Base-by-base conservation (phyloP, 1,140 invertebrate species). In the Cheumatopsyche charites region DNA sequence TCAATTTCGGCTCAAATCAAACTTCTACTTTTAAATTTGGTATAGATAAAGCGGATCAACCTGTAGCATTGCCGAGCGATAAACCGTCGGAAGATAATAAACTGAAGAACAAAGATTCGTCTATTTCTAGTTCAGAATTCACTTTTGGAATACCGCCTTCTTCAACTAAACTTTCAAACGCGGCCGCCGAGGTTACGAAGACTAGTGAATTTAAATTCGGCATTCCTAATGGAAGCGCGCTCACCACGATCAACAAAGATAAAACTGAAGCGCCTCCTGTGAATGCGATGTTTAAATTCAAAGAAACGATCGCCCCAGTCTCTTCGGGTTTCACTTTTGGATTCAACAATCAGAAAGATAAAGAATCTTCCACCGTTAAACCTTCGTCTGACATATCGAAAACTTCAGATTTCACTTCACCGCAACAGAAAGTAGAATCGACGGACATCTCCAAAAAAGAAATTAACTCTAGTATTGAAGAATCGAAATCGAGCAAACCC, bases 21-120 rank as follows among this genome's bases (percentile, higher is more conserved):
- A 25, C 47, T 19, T 49, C 61, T 7, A 43, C 52, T 1, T 75
- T 75, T 47, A 75, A 75, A 55, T 75, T 75, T 41, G 74, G 74
- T 45, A 75, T 75, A 13, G 74, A 75, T 21, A 72, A 75, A 62
- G 74, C 74, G 6, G 72, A 65, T 41, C 9, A 9, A 21, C 25
- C 36, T 11, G 67, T 71, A 13, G 69, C 26, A 19, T 36, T 17
- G 25, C n/a, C 26, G 49, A 36, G n/a, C 9, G 25, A n/a, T 1
- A 13, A 12, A 25, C 19, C 43, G 23, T 41, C 29, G 26, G 36
- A 3, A 23, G 29, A 63, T 1, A 29, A 29, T 2, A 4, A 17
- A 11, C 2, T 17, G 6, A 23, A 55, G 7, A 65, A 6, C 12
- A 45, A 49, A 61, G 41, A 2, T 0, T 21, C 17, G 23, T 11